phyloP scores from a whole-genome alignment of 2,888 invertebrate species.

The Melieria picta region DNA sequence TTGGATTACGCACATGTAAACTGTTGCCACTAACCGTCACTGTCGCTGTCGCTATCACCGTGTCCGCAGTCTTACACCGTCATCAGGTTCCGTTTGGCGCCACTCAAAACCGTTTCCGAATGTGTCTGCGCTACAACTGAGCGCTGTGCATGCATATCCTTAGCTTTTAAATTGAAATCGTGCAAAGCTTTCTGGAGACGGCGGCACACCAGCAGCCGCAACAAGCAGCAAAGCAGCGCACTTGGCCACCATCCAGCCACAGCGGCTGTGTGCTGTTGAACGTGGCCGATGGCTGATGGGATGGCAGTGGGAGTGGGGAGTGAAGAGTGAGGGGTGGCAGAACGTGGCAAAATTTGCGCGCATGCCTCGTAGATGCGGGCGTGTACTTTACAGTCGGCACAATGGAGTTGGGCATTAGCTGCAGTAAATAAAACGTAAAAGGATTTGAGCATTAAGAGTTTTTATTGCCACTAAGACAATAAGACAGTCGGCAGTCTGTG shows the following conservation, averaged over 20 bases:
- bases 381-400: constrained; percentile 35
- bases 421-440: too few relatives aligned
- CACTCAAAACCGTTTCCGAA: constrained; percentile 47
- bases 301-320: too few relatives aligned
- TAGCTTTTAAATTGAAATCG: constrained; percentile 62
- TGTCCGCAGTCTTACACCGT: too few relatives aligned
- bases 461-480: too few relatives aligned
- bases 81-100: too few relatives aligned
- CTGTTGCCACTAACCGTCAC: too few relatives aligned
- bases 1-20: too few relatives aligned
- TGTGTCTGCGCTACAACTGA: constrained; percentile 56
- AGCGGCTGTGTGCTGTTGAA: background rate
- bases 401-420: background rate
- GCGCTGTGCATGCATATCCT: constrained; percentile 57
- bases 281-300: background rate
- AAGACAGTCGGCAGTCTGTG: too few relatives aligned
- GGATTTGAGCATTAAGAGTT: too few relatives aligned
- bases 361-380: constrained; percentile 31
- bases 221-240: background rate
- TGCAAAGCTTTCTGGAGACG: constrained; percentile 40
- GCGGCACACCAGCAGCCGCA: constrained; percentile 7
- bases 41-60: too few relatives aligned
- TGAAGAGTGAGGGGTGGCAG: too few relatives aligned
- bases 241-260: too few relatives aligned
- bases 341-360: background rate